A percentile compares a stretch with the other conserved stretches of the same genome.
Evolutionary conservation across 1,140 invertebrate genomes (phyloP).

Genomic region (Meteorus sp.): DNA sequence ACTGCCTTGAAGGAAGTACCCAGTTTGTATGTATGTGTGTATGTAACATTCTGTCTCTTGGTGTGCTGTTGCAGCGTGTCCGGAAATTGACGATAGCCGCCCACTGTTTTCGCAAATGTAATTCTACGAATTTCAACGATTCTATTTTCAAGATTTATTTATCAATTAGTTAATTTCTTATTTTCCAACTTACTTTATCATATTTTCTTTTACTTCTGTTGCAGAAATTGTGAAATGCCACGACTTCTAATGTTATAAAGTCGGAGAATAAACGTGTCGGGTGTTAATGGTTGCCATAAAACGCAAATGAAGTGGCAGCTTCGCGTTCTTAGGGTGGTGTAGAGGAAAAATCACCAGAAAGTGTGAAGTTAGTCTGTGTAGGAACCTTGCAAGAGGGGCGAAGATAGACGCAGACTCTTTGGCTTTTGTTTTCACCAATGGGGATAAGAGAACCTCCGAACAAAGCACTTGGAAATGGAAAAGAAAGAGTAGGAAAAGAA

Average conservation of each 20-base stretch:
- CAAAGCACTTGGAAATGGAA: conserved; percentile 27
- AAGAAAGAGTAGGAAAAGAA: too few relatives aligned
- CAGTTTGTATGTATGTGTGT: too few relatives aligned
- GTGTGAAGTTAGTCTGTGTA: too few relatives aligned
- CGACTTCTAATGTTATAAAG: too few relatives aligned
- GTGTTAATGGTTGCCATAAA: conserved; percentile 25
- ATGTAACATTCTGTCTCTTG: too few relatives aligned
- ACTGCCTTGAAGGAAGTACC: too few relatives aligned
- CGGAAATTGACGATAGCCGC: conserved; percentile 29
- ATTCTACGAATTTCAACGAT: too few relatives aligned
- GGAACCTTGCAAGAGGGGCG: not conserved
- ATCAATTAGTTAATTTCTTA: not conserved
- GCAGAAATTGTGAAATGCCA: too few relatives aligned
- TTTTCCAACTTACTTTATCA: not conserved
- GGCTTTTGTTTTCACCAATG: conserved; percentile 20
- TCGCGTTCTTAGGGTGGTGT: conserved; percentile 1
- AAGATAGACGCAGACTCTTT: too few relatives aligned
- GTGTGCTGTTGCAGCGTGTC: conserved; percentile 32
- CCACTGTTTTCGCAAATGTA: too few relatives aligned
- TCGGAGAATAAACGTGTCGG: not conserved
- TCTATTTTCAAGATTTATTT: too few relatives aligned
- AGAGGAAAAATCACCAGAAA: conserved; percentile 1
- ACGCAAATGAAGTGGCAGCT: conserved; percentile 21
- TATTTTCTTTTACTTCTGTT: too few relatives aligned
- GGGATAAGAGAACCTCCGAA: conserved; percentile 3